These are phyloP conservation scores for Neosilurus hyrtlii DNA, from an alignment of 2,797 vertebrate genomes.

Conservation along the genomic window DNA sequence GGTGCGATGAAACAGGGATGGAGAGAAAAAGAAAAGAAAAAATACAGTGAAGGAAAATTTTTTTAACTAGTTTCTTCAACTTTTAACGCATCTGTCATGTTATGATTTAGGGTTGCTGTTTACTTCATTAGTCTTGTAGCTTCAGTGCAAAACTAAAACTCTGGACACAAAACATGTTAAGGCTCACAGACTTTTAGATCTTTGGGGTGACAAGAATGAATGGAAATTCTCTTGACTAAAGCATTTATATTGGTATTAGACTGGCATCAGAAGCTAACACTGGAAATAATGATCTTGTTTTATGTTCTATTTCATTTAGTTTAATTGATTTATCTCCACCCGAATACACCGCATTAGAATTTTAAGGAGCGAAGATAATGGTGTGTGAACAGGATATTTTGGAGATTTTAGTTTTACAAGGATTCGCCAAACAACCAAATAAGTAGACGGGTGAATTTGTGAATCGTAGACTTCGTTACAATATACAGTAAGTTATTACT, in stretches of 20 bases:
- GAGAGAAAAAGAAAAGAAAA: background rate
- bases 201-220: background rate
- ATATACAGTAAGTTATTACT: background rate
- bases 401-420: background rate
- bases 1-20: background rate
- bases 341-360: background rate
- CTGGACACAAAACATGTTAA: background rate
- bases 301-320: conserved; percentile 11
- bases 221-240: background rate
- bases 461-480: background rate
- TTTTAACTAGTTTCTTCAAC: background rate
- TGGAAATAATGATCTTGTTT: background rate
- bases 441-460: background rate
- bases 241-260: background rate
- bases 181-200: background rate
- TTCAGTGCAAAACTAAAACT: background rate
- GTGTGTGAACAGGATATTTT: background rate
- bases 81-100: background rate
- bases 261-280: background rate
- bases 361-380: background rate
- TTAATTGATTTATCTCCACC: background rate
- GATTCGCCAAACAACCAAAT: background rate
- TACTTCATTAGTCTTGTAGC: background rate
- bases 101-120: background rate
- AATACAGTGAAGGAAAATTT: background rate